Conservation (phyloP, 2,113 vertebrate genomes). For the Etheostoma cragini region DNA sequence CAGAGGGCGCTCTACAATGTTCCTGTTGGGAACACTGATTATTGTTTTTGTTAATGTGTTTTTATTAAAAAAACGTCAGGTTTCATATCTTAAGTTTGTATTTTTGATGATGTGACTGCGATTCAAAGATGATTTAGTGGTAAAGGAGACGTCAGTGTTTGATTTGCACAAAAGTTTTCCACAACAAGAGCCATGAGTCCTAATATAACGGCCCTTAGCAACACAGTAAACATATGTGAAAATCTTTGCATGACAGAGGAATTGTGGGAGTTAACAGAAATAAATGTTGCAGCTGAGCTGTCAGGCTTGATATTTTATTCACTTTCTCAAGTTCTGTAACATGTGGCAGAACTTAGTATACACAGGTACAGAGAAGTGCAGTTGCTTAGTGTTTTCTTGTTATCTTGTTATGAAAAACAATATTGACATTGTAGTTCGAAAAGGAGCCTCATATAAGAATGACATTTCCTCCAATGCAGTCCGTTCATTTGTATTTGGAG, state of each 20-base stretch:
- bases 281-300: background rate
- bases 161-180: background rate
- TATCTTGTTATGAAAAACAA: too few species aligned
- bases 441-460: too few species aligned
- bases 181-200: background rate
- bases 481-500: too few species aligned
- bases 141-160: background rate
- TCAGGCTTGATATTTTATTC: slow-evolving; percentile 34
- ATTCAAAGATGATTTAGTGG: too few species aligned
- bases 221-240: background rate
- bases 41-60: too few species aligned
- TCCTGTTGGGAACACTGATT: too few species aligned
- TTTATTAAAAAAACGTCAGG: too few species aligned
- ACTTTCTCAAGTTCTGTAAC: slow-evolving; percentile 11
- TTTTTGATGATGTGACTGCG: too few species aligned
- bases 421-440: too few species aligned
- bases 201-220: slow-evolving; percentile 19
- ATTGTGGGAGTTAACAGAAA: background rate
- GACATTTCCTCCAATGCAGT: too few species aligned
- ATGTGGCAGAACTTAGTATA: background rate
- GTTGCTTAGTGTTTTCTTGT: background rate
- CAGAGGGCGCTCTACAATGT: too few species aligned
- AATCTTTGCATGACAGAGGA: background rate
- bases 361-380: background rate
- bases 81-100: too few species aligned